phyloP scores from a whole-genome alignment of 2,797 vertebrate genomes.

The Bradypus variegatus region DNA sequence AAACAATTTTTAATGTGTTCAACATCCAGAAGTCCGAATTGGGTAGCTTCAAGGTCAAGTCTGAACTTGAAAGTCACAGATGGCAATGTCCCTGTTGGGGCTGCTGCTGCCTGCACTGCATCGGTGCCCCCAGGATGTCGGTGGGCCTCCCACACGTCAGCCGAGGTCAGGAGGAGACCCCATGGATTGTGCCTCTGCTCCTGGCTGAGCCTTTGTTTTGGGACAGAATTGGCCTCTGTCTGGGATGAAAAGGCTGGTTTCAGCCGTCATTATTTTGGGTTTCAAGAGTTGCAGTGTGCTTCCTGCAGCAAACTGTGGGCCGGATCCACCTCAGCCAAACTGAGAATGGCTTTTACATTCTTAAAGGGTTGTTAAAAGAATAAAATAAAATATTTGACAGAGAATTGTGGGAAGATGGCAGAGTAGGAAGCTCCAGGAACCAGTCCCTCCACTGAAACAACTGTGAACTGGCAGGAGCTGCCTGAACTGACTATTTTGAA shows the following conservation, averaged over 20 bases:
- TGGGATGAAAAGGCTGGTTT: background rate
- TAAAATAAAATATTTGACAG: background rate
- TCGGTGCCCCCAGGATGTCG: background rate
- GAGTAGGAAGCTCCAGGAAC: no score
- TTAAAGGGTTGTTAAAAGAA: background rate
- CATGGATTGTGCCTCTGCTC: background rate
- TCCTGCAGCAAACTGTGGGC: background rate
- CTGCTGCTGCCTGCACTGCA: background rate
- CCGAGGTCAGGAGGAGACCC: background rate
- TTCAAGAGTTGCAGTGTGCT: background rate
- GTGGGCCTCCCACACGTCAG: background rate
- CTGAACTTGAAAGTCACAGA: no score
- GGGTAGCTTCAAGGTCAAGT: background rate
- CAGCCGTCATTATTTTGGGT: background rate
- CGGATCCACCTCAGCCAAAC: background rate
- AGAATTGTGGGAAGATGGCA: no score
- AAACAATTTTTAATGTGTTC: background rate
- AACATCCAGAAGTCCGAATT: fast-evolving
- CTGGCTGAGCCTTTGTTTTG: background rate
- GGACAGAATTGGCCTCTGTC: background rate
- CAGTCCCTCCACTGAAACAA: no score
- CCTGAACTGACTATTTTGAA: no score
- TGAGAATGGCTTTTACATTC: background rate
- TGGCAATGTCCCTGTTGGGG: no score
- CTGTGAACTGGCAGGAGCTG: no score